phyloP scores from a whole-genome alignment of 2,113 vertebrate species.

The Oxyura jamaicensis region DNA sequence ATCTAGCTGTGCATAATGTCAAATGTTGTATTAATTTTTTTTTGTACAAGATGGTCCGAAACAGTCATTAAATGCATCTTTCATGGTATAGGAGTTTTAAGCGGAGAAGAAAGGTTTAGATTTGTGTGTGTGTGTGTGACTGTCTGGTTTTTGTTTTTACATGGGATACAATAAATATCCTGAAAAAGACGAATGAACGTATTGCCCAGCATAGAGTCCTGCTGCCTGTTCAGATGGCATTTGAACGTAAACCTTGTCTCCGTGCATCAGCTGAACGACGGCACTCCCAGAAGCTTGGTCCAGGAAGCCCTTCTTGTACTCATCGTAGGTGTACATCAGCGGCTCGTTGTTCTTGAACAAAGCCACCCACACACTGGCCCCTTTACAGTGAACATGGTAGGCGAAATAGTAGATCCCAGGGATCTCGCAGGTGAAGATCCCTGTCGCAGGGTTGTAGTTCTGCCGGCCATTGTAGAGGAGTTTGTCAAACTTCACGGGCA shows the following conservation, averaged over 20 bases:
- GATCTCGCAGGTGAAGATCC: constrained; percentile 93
- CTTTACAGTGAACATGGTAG: constrained; percentile 97
- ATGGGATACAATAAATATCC: constrained; percentile 97
- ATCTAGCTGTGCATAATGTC: constrained; percentile 72
- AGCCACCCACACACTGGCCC: constrained; percentile 94
- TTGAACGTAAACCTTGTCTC: constrained; percentile 92
- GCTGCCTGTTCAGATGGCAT: constrained; percentile 96
- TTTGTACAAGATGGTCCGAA: constrained; percentile 73
- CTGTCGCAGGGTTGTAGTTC: constrained; percentile 93
- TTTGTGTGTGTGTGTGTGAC: background rate
- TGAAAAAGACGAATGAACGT: constrained; percentile 96
- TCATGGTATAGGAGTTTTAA: constrained; percentile 71
- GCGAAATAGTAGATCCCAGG: constrained; percentile 96
- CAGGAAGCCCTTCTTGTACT: constrained; percentile 94
- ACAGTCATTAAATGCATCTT: constrained; percentile 75
- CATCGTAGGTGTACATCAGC: constrained; percentile 97
- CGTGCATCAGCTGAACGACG: constrained; percentile 86
- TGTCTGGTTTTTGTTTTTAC: constrained; percentile 73
- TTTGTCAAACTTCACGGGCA: constrained; percentile 93
- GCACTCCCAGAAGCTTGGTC: constrained; percentile 98
- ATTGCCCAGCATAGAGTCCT: constrained; percentile 95
- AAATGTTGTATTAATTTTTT: constrained; percentile 39
- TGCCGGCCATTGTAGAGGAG: constrained; percentile 93
- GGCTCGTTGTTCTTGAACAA: constrained; percentile 96
- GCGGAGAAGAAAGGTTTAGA: constrained; percentile 53